Conservation (phyloP, 2,113 vertebrate genomes). For the Polypterus senegalus region DNA sequence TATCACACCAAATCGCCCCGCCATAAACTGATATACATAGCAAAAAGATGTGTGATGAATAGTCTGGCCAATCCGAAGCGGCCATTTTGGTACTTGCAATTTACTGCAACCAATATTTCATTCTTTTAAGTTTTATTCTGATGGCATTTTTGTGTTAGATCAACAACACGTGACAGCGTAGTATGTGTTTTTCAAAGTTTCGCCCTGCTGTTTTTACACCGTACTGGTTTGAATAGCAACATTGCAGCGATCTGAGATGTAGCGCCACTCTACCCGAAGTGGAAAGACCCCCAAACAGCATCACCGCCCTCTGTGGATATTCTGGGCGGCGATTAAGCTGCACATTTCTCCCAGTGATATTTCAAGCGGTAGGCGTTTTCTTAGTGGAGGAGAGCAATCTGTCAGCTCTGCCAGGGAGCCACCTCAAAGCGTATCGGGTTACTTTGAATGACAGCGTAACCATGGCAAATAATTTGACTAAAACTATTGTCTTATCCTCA, state of each 20-base stretch:
- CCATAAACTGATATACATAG: too few species aligned
- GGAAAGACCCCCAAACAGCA: constrained; percentile 23
- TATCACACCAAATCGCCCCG: too few species aligned
- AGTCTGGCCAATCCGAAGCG: too few species aligned
- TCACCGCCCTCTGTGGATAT: constrained; percentile 51
- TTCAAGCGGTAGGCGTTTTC: constrained; percentile 61
- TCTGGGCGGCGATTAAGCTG: constrained; percentile 66
- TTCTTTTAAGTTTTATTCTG: too few species aligned
- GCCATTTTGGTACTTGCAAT: too few species aligned
- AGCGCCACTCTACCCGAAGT: constrained; percentile 39
- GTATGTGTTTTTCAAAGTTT: too few species aligned
- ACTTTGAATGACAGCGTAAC: constrained; percentile 96
- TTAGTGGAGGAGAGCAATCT: constrained; percentile 66
- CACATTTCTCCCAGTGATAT: constrained; percentile 52
- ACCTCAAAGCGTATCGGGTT: constrained; percentile 87
- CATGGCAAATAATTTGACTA: constrained; percentile 98
- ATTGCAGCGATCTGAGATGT: constrained; percentile 26
- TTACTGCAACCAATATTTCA: too few species aligned
- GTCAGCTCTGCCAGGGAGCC: constrained; percentile 72
- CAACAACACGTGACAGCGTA: too few species aligned
- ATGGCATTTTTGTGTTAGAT: too few species aligned
- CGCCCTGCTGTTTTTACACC: too few species aligned
- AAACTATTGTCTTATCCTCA: constrained; percentile 96
- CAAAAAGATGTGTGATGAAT: too few species aligned
- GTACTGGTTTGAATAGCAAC: too few species aligned